A percentile compares a stretch with the other conserved stretches of the same genome.
Conservation (phyloP, 2,113 vertebrate species). For the Phoenicopterus ruber region DNA sequence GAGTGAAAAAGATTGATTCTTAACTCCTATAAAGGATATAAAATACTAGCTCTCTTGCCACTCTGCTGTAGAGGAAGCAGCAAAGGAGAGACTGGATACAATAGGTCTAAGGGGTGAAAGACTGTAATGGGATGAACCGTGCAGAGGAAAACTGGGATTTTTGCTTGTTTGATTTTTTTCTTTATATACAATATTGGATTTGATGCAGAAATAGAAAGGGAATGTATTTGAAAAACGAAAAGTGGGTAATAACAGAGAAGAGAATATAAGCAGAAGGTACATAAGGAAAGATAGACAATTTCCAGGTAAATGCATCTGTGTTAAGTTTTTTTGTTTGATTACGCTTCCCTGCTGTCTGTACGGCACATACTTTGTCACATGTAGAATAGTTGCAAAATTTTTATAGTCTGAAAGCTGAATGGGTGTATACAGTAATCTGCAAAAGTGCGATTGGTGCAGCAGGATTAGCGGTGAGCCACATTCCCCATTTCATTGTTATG, state of each 20-base stretch:
- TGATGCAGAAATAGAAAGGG: not conserved
- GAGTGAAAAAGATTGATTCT: not conserved
- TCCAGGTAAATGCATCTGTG: not conserved
- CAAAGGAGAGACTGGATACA: not conserved
- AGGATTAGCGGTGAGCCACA: not conserved
- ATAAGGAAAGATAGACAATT: not conserved
- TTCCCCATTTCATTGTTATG: not conserved
- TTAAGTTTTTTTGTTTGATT: not conserved
- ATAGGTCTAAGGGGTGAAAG: not conserved
- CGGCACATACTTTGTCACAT: not conserved
- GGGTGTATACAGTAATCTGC: not conserved
- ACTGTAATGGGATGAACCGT: not conserved
- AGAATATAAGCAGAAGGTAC: not conserved
- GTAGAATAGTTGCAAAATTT: not conserved
- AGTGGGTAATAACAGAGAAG: not conserved
- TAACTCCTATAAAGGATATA: not conserved
- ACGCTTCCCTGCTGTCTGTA: not conserved
- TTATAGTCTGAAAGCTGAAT: not conserved
- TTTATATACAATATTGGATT: not conserved
- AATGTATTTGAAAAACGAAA: not conserved
- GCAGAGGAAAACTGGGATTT: not conserved
- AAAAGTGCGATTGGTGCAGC: not conserved
- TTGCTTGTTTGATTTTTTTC: not conserved
- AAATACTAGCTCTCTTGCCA: not conserved
- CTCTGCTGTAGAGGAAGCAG: not conserved